Base-by-base conservation (phyloP, 1,140 invertebrate genomes). In the Nebria ingens region DNA sequence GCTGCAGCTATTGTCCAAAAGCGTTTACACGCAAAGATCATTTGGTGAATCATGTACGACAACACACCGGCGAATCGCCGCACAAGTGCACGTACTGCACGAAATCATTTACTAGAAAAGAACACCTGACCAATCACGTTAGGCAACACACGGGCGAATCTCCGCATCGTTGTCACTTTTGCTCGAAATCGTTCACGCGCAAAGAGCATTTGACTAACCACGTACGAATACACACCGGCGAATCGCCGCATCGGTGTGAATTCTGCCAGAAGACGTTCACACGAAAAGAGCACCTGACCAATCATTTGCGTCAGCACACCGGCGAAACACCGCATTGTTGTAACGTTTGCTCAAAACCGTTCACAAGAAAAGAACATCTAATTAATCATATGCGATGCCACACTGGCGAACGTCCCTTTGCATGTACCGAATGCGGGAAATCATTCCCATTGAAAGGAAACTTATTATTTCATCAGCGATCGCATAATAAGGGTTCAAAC, bases 381-480 rank as follows among this genome's bases (percentile, higher is more conserved):
- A 82, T 85, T 53, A 82, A 85, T 68, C 85, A 87, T 60, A 84
- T 86, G 78, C 79, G 86, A 56, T 86, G 83, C 21, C 94, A 97
- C 73, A 97, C 92, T 21, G 91, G 91, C 19, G 92, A 95, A 67
- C 74, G 85, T 51, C 86, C 86, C 1, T 88, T 84, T 61, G 81
- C 82, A 21, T 93, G 90, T 68, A 80, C 78, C 19, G 86, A 87
- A 59, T 93, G 90, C 68, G 86, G 87, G 52, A 92, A 92, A 66
- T 85, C 86, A 15, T 93, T 93, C 71, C 88, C 88, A 0, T 69
- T 91, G 34, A 91, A 91, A 71, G 87, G 84, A 65, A 97, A 97
- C 67, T 76, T 98, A 23, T 75, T 97, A 17, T 97, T 96, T 71
- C 95, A 98, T 73, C 92, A 96, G 73, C 79, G 94, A 34, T 97